Base-by-base conservation (phyloP, 2,888 invertebrate species). In the Tachina grossa region DNA sequence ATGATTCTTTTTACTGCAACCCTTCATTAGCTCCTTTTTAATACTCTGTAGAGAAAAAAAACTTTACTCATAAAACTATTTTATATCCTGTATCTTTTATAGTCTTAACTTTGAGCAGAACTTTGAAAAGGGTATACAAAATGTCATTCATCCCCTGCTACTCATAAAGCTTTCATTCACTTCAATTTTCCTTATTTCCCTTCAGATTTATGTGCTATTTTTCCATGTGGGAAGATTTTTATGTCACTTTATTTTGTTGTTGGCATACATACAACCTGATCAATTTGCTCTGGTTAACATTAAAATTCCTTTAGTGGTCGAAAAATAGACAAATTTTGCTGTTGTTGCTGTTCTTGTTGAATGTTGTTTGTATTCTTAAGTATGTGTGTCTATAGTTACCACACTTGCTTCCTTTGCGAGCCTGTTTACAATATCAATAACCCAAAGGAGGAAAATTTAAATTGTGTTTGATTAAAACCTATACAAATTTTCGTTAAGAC, bases 281-380 rank as follows among this genome's bases (percentile, higher is more conserved):
- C 59, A 41, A 65, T 81, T 74, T 66, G 51, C 49, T 72, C 31
- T 57, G 75, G 51, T 68, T 84, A 74, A 63, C 59, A 77, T 77
- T 69, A 69, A 82, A 82, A 69, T 78, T 81, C 57, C 77, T 78
- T 77, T 78, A 78, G 84, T 78, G 81, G 63, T 69, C 57, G 51
- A 69, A 74, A 74, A 78, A 31, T 31, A 31, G 55, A 81, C 66
- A 74, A 81, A 57, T 78, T 77, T 66, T 72, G 19, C 45, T 66
- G 41, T 31, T 51, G 45, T 39, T 78, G 11, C 39, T 43, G n/a
- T 61, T 47, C 22, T 19, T 39, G n/a, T 13, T 41, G 10, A 1
- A 10, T 57, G 19, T 49, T 75, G 45, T 45, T 55, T 76, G 16
- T 16, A 14, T 19, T 9, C 53, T 55, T 14, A 9, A 45, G 11